Base-by-base conservation (phyloP, 2,888 invertebrate species). In the Acrocyrtus sp. region DNA sequence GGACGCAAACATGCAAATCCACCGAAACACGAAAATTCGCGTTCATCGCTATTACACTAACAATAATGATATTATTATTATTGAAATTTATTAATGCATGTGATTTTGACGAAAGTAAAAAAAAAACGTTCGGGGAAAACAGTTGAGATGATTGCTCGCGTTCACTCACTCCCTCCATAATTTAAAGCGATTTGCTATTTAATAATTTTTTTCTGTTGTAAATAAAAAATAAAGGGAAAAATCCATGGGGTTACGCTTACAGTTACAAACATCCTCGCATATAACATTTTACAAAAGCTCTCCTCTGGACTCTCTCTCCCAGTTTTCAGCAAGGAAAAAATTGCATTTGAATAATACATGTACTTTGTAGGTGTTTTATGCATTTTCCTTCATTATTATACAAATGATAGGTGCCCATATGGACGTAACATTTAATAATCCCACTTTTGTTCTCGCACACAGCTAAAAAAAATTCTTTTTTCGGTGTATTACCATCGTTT, bases 21-120 rank as follows among this genome's bases (percentile, higher is more conserved):
- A 21, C 6, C 51, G 27, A 41, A 17, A 61, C 60, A 61, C 60
- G 60, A 61, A 22, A 48, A 22, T 29, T 61, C 24, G 60, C 60
- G 48, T 61, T 48, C 34, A 8, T 34, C 34, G 6, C 34, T 8
- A n/a, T n/a, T n/a, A n/a, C n/a, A 19, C 47, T 19, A 47, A n/a
- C n/a, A 47, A 17, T 19, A 47, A 47, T 47, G 5, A n/a, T 47
- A 47, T 17, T n/a, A 17, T 47, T 47, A 47, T 47, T n/a, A n/a
- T 47, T 47, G 47, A 47, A 19, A 47, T 47, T 17, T 47, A 47
- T 17, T 17, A 47, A 47, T n/a, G 47, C 47, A 34, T 8, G 12
- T 34, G 34, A 34, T 34, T 34, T 8, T 34, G 12, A 34, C 6
- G 34, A 34, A 34, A n/a, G n/a, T n/a, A n/a, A n/a, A n/a, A n/a